Percentiles rank a stretch among this genome's conserved stretches.
These are phyloP conservation scores for Agriotes lineatus DNA, from an alignment of 2,888 invertebrate genomes.

Conservation along the genomic window DNA sequence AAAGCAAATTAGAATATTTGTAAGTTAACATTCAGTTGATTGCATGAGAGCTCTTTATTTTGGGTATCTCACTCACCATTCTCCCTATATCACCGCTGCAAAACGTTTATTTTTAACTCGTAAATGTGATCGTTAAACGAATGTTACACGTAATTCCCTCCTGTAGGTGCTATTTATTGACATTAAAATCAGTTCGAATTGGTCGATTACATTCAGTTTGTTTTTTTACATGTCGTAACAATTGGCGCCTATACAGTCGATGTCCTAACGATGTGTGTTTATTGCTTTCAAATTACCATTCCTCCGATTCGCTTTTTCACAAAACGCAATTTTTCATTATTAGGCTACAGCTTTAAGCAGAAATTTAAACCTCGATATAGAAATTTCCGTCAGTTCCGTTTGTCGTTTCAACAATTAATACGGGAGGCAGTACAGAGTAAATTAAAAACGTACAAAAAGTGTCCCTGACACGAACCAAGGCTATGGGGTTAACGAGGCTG, in stretches of 20 bases:
- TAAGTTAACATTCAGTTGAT: slow-evolving; percentile 48
- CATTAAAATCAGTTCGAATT: slow-evolving; percentile 39
- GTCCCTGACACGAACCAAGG: no score
- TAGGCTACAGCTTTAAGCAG: no score
- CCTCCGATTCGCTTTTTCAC: neutral
- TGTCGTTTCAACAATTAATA: no score
- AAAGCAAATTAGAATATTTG: slow-evolving; percentile 52
- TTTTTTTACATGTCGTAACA: no score
- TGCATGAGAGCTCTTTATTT: slow-evolving; percentile 42
- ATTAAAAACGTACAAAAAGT: no score
- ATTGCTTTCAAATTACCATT: slow-evolving; percentile 3
- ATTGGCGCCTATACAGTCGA: slow-evolving; percentile 24
- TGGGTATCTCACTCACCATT: slow-evolving; percentile 35
- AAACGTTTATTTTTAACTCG: slow-evolving; percentile 39
- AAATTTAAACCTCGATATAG: no score
- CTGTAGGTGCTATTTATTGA: slow-evolving; percentile 46
- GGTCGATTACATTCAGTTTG: slow-evolving; percentile 30
- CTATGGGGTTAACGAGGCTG: no score
- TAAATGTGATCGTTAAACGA: slow-evolving; percentile 44
- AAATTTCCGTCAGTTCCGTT: no score
- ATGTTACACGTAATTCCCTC: slow-evolving; percentile 44
- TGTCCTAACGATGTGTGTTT: slow-evolving; percentile 33
- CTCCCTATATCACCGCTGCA: slow-evolving; percentile 32
- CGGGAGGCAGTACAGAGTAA: no score
- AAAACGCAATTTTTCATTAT: no score